Evolutionary conservation across 2,888 invertebrate species (phyloP), one percentile per base, ranked within the genome.

Genomic region (Ptychoptera contaminata): DNA sequence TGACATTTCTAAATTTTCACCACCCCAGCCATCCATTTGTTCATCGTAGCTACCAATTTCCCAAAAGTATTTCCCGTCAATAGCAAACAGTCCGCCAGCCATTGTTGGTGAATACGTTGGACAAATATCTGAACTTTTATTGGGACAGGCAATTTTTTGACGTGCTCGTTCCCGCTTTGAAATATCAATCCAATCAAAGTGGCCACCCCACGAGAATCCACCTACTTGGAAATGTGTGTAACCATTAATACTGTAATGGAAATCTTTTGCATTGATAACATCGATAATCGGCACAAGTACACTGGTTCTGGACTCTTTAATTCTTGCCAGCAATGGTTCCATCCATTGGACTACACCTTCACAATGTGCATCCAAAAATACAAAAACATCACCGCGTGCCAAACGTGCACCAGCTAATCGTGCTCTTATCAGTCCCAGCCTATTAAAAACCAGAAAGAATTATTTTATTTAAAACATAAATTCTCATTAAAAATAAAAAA

Each of bases 61-160:
- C 86, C 93, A 97, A 69, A 93, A 97, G 67, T 90, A 97, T 44
- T 82, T 75, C 43, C 90, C 73, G 54, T 88, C 81, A 43, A 93
- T 92, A 0, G 94, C 97, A 68, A 97, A 92, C 47, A 97, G 65
- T 0, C 96, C 97, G 1, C 97, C 96, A n/a, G 96, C 94, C 96
- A 96, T 97, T 1, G 96, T 97, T 0, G 97, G 96, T 0, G 92
- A 85, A 54, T 73, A 59, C 16, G 65, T 64, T 1, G 65, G 66
- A 42, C 65, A 66, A 29, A 62, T 60, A 46, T 62, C 61, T 0
- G 54, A 49, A 2, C 56, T 54, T 37, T 54, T 53, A 35, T 54
- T 55, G 30, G 36, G 31, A 48, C 66, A 66, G 37, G 61, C 62
- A 2, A 53, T 49, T 10, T 48, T 43, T 42, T 63, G 62, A 2